These are phyloP conservation scores for Junonia oenone DNA, from an alignment of 2,888 invertebrate species.

Conservation along the genomic window DNA sequence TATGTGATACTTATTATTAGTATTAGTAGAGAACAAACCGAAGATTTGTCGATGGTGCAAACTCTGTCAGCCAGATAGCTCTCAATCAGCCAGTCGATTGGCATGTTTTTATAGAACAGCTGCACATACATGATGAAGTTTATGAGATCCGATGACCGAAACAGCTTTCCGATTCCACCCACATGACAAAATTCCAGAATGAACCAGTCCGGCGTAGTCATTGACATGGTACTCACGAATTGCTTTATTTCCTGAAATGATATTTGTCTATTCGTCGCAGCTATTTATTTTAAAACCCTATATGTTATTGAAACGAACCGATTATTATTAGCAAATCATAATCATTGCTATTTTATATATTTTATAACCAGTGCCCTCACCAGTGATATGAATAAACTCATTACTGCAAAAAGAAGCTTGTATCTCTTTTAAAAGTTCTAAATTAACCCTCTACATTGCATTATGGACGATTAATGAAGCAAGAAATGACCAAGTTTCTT, in stretches of 20 bases:
- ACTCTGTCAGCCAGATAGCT: conserved; percentile 92
- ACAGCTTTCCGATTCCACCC: conserved; percentile 97
- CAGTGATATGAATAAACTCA: not conserved
- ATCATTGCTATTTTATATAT: not conserved
- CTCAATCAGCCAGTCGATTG: conserved; percentile 97
- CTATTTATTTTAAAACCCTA: too few species aligned
- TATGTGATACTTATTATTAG: too few species aligned
- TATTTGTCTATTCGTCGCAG: not conserved
- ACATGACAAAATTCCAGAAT: conserved; percentile 95
- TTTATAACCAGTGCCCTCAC: too few species aligned
- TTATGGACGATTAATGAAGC: too few species aligned
- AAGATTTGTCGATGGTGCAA: conserved; percentile 89
- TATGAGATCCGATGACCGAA: conserved; percentile 91
- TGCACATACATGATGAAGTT: conserved; percentile 94
- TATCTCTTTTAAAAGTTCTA: not conserved
- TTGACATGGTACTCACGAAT: conserved; percentile 40
- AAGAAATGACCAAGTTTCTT: not conserved
- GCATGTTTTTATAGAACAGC: conserved; percentile 97
- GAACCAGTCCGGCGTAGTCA: conserved; percentile 87
- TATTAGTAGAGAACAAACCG: conserved; percentile 84
- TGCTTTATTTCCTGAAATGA: conserved; percentile 51
- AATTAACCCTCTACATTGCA: not conserved
- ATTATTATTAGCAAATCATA: not conserved
- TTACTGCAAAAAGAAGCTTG: not conserved
- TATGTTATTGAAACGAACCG: too few species aligned